Percentiles rank a stretch among this genome's conserved stretches.
Evolutionary conservation across 2,797 vertebrate species (phyloP).

Genomic region (Oreonectes daqikongensis): DNA sequence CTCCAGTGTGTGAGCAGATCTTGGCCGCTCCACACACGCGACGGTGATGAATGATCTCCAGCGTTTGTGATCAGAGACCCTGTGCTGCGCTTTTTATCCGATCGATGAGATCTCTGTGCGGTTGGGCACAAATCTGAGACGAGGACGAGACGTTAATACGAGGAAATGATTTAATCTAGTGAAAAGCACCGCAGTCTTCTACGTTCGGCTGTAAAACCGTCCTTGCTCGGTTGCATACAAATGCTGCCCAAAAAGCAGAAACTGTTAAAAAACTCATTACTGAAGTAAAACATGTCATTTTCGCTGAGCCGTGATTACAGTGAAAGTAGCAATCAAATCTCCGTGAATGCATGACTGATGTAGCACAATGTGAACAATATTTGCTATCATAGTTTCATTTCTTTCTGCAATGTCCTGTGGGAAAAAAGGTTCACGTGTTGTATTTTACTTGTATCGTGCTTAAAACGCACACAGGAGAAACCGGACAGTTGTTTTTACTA

Average conservation of each 20-base stretch:
- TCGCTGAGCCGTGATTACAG: conserved; percentile 6
- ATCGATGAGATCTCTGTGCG: conserved; percentile 37
- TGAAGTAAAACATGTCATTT: not conserved
- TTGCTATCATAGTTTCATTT: not conserved
- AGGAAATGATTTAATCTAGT: conserved; percentile 36
- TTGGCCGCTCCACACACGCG: conserved; percentile 6
- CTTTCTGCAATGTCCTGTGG: not conserved
- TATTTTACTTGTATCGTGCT: not conserved
- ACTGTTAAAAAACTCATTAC: conserved; percentile 14
- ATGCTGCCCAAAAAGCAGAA: not conserved
- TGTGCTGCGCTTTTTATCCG: conserved; percentile 24
- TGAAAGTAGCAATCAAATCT: conserved; percentile 15
- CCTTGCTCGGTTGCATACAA: conserved; percentile 3
- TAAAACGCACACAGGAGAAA: not conserved
- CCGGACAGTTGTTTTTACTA: not conserved
- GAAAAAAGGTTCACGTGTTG: not conserved
- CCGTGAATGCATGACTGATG: conserved; percentile 17
- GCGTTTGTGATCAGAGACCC: conserved; percentile 11
- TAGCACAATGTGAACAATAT: not conserved
- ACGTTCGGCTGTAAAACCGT: conserved; percentile 3
- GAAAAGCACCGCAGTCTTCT: not conserved
- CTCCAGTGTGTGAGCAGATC: conserved; percentile 15
- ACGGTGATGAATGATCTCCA: conserved; percentile 27
- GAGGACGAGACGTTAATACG: conserved; percentile 16
- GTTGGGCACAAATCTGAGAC: conserved; percentile 46